Percentiles rank a stretch among this genome's conserved stretches.
Conservation (phyloP, 2,113 vertebrate genomes). For the Peromyscus polionotus region DNA sequence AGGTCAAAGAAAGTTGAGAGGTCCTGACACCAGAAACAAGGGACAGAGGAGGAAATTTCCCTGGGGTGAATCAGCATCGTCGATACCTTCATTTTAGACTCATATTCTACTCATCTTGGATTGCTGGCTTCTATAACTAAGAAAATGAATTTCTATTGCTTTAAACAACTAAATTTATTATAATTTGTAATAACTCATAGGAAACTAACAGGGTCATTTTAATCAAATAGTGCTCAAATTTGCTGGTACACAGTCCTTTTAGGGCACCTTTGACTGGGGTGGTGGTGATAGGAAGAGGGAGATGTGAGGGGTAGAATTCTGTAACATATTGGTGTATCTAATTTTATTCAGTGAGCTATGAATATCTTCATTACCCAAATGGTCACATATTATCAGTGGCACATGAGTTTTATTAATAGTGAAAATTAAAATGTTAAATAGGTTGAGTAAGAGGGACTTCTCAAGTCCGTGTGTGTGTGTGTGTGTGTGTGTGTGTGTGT, state of each 20-base stretch:
- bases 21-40: not conserved
- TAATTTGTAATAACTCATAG: slow-evolving; percentile 19
- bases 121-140: not conserved
- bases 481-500: slow-evolving; percentile 1
- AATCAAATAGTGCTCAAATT: not conserved
- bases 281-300: not conserved
- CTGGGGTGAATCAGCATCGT: not conserved
- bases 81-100: slow-evolving; percentile 8
- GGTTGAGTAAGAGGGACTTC: not conserved
- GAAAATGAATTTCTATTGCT: not conserved
- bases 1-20: not conserved
- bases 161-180: not conserved
- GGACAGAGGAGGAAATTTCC: not conserved
- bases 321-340: not conserved
- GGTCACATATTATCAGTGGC: not conserved
- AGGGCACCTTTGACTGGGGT: not conserved
- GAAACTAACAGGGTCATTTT: not conserved
- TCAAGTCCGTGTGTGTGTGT: not conserved
- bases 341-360: not conserved
- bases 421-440: slow-evolving; percentile 24
- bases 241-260: not conserved
- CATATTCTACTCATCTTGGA: not conserved
- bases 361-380: slow-evolving; percentile 31
- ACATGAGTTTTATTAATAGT: slow-evolving; percentile 10
- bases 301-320: not conserved